Evolutionary conservation across 2,113 vertebrate genomes (phyloP).

Genomic region (Piprites chloris): DNA sequence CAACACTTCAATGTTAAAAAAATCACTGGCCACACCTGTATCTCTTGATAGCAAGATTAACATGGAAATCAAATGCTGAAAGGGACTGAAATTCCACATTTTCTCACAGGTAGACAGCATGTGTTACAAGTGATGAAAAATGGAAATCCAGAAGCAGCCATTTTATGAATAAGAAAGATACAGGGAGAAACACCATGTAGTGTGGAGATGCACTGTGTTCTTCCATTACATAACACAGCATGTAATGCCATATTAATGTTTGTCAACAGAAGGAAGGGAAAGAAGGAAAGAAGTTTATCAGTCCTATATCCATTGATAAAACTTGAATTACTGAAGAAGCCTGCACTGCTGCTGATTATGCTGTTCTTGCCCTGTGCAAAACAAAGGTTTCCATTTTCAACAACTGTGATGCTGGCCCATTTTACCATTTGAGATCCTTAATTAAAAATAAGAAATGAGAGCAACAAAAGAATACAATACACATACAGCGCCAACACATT

Average conservation of each 20-base stretch:
- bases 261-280: background rate
- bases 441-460: background rate
- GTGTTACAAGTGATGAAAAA: background rate
- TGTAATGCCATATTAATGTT: background rate
- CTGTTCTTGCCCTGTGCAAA: background rate
- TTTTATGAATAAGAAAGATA: background rate
- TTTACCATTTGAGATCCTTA: background rate
- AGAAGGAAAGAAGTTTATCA: background rate
- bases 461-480: background rate
- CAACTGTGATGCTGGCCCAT: background rate
- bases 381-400: background rate
- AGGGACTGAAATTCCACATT: background rate
- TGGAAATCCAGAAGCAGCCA: background rate
- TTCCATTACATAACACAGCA: background rate
- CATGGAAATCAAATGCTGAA: background rate
- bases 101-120: background rate
- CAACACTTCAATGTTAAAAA: background rate
- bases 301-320: background rate
- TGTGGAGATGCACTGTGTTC: background rate
- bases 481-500: background rate
- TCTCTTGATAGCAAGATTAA: background rate
- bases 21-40: background rate
- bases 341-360: background rate
- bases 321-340: background rate
- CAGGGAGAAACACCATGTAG: background rate